These are phyloP conservation scores for Chloromyia formosa DNA, from an alignment of 2,888 invertebrate species.

Conservation along the genomic window DNA sequence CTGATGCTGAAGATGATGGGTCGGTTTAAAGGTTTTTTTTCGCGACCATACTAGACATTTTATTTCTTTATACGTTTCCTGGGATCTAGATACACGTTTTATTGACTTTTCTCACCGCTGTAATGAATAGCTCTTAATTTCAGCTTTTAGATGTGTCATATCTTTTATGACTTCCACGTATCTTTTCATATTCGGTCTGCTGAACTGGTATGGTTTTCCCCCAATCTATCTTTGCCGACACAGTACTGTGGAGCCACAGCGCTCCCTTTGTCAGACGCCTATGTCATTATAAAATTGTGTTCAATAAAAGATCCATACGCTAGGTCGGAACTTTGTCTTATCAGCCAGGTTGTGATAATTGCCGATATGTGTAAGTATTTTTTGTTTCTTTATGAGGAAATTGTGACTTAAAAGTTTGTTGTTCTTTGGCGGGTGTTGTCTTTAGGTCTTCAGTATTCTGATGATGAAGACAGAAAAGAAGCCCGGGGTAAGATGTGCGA, in stretches of 20 bases:
- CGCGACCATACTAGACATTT: too few species aligned
- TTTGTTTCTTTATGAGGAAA: background rate
- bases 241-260: background rate
- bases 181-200: too few species aligned
- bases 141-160: background rate
- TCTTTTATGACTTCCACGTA: background rate
- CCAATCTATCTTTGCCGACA: too few species aligned
- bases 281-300: constrained; percentile 28
- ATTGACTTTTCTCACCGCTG: constrained; percentile 5
- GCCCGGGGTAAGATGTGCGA: background rate
- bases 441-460: too few species aligned
- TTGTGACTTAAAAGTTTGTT: background rate
- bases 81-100: background rate
- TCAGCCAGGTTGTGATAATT: constrained; percentile 24
- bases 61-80: too few species aligned
- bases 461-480: too few species aligned
- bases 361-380: constrained; percentile 29
- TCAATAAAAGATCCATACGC: constrained; percentile 33
- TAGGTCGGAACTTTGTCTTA: constrained; percentile 31
- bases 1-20: too few species aligned
- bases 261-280: too few species aligned
- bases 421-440: background rate
- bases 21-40: too few species aligned
- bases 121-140: background rate
- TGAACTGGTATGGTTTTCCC: too few species aligned